Evolutionary conservation across 2,888 invertebrate species (phyloP), one percentile per base, ranked within the genome.

Genomic region (Tolmerus cingulatus): DNA sequence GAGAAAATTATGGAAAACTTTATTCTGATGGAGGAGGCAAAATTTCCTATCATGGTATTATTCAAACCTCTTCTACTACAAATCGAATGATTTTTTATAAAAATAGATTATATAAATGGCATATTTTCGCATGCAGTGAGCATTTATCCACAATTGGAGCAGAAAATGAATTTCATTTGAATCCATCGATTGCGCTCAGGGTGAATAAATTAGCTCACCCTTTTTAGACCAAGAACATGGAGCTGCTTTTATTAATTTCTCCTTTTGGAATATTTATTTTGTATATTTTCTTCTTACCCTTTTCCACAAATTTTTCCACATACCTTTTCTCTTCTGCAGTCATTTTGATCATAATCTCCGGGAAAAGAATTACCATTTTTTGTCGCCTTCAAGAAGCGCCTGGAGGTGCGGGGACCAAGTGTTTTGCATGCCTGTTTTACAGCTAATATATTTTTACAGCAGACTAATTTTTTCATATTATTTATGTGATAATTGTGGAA

Each of bases 361-460:
- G 55, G 82, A 16, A 76, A 76, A 57, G 12, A 82, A 82, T 82
- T 82, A 82, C 82, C 82, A 82, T 82, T 82, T 82, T 82, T 82
- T 82, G 82, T 82, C 82, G 82, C 82, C 66, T 82, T 51, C 51
- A 8, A 37, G 57, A 51, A 37, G 27, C 40, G 51, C 66, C 37
- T 78, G 43, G 46, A 7, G 34, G 37, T 5, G n/a, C 9, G n/a
- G 76, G 76, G 37, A 5, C 40, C 12, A 57, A 82, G 82, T 82
- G 82, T 82, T 82, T 82, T 66, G 82, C 82, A 82, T 82, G 82
- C 82, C 82, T 82, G 82, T 82, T 82, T 82, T 82, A 82, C 82
- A 82, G 82, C 82, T 57, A 82, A 82, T 82, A 82, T 82, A 82
- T 82, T 82, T 82, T 82, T 37, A 82, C 82, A 34, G 19, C 82